Conservation (phyloP, 2,113 vertebrate species). For the Sceloporus undulatus region DNA sequence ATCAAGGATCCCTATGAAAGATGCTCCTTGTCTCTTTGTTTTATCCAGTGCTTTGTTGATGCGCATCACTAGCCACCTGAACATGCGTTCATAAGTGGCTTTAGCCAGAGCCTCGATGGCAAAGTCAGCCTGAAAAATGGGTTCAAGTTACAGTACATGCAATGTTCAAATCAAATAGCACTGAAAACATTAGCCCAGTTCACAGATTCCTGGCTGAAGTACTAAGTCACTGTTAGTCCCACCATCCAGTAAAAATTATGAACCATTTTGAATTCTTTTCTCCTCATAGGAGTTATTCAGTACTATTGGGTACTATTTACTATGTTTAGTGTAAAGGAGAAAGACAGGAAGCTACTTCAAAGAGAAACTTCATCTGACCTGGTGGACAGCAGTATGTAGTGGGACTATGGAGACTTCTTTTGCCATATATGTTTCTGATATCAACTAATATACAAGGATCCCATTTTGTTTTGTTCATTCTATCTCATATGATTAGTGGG, state of each 20-base stretch:
- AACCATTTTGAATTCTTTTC: slow-evolving; percentile 8
- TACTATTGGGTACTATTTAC: too few relatives aligned
- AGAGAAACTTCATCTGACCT: background rate
- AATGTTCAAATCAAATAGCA: background rate
- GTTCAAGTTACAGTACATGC: background rate
- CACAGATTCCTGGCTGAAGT: background rate
- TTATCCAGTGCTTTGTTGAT: slow-evolving; percentile 99
- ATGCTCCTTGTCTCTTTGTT: slow-evolving; percentile 97
- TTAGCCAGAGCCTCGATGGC: slow-evolving; percentile 97
- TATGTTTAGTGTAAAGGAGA: background rate
- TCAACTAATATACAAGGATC: background rate
- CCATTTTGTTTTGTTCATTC: background rate
- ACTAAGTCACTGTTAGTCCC: background rate
- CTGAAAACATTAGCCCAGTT: background rate
- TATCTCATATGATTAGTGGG: background rate
- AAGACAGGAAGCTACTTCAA: background rate
- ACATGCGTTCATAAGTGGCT: slow-evolving; percentile 97
- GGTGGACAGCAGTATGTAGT: background rate
- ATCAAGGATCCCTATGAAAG: slow-evolving; percentile 98
- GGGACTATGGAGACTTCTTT: background rate
- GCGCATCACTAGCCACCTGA: slow-evolving; percentile 97
- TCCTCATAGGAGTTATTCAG: background rate
- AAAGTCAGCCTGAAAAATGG: slow-evolving; percentile 86
- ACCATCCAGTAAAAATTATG: background rate
- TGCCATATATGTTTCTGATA: background rate